Percentiles rank a stretch among this genome's conserved stretches.
Conservation (phyloP, 2,797 vertebrate species). For the Silurus aristotelis region DNA sequence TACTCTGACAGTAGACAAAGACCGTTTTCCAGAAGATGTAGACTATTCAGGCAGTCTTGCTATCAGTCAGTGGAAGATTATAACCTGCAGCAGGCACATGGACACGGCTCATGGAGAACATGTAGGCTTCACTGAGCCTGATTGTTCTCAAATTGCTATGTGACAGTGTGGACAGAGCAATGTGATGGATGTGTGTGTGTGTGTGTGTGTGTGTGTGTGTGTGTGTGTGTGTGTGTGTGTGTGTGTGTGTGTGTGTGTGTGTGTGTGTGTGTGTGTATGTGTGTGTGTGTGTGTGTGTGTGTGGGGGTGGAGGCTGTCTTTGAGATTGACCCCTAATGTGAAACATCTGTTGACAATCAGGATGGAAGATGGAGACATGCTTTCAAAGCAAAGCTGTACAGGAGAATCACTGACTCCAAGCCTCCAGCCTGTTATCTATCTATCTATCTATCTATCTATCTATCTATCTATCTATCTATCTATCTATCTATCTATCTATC, state of each 20-base stretch:
- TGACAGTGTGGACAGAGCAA: constrained; percentile 51
- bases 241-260: constrained; percentile 14
- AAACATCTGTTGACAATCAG: constrained; percentile 59
- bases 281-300: constrained; percentile 12
- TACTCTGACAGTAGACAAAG: constrained; percentile 53
- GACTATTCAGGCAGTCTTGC: constrained; percentile 48
- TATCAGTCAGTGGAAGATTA: constrained; percentile 43
- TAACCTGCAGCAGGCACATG: constrained; percentile 44
- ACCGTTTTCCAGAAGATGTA: constrained; percentile 35
- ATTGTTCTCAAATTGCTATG: constrained; percentile 53
- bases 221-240: constrained; percentile 14
- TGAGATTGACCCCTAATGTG: constrained; percentile 47
- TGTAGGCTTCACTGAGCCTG: constrained; percentile 50
- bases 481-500: neutral
- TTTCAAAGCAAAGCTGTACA: constrained; percentile 20
- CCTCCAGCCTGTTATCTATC: constrained; percentile 35
- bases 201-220: neutral
- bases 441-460: neutral
- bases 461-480: no score
- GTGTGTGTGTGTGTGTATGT: neutral
- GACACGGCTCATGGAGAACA: constrained; percentile 46
- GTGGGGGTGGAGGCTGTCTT: constrained; percentile 28
- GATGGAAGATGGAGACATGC: constrained; percentile 1
- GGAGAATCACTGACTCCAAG: constrained; percentile 38
- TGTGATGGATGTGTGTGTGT: constrained; percentile 30